Evolutionary conservation across 2,797 vertebrate species (phyloP), one percentile per base, ranked within the genome.

Genomic region (Carduelis carduelis): DNA sequence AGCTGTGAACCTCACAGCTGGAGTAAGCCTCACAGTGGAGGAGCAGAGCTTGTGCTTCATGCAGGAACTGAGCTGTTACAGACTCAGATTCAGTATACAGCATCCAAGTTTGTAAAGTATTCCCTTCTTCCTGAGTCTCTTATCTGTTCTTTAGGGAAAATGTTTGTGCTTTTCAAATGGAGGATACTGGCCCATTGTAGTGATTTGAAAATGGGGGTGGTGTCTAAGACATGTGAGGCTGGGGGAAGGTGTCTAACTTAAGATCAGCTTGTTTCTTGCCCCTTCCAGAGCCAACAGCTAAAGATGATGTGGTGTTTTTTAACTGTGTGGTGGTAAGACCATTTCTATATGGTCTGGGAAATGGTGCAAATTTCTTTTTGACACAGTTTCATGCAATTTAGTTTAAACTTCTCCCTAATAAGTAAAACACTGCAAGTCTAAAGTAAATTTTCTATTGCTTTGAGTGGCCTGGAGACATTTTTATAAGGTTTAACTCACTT

Each of bases 81-180:
- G 20, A 12, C 28, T 39, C 0, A 0, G 12, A 35, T 77, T 6
- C 12, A 8, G 21, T 55, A 35, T 79, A 6, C 12, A 8, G 21
- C 50, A 34, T 44, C n/a, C 39, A 35, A 43, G 6, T 6, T 11
- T 37, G 10, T 23, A 2, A 32, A 23, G 23, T 30, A 14, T 35
- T 78, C 69, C 17, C 14, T 13, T 64, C 32, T 23, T 78, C 19
- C 8, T 11, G 26, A 85, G 30, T 66, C 11, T 55, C 8, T 59
- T 59, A 30, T 28, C 32, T 77, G 21, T 56, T 83, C 37, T 71
- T 83, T 22, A 49, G 49, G 28, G 66, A 68, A 66, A 88, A 57
- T 27, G 26, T 28, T 5, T 46, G 24, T 72, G 22, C 39, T 89
- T 71, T 21, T 14, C 39, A 56, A 63, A 49, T 28, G 35, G 53